Base-by-base conservation (phyloP, 2,797 vertebrate genomes). In the Helicolenus hilgendorfi region DNA sequence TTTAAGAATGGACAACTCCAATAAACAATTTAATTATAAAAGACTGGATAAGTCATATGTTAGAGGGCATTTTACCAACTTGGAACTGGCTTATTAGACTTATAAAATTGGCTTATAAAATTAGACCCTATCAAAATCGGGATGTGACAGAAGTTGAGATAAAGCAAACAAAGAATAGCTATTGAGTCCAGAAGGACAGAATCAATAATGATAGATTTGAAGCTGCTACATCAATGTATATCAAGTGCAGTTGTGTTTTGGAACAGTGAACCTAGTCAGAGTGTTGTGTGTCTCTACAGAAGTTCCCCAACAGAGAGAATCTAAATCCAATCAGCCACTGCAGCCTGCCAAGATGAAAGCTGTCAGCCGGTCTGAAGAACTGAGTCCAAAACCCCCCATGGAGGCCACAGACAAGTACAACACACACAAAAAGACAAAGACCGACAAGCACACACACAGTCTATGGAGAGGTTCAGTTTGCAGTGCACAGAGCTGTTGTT, bases 391-490 rank as follows among this genome's bases (percentile, higher is more conserved):
- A 11, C 84, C 86, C 63, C 91, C 83, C 77, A 24, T 67, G 69
- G 73, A 84, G 59, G 63, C 77, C 24, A 62, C 72, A 26, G 85
- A 95, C 77, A 97, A 95, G 98, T 98, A 95, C 35, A 11, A 22
- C 56, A 83, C 84, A 91, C 89, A 87, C 69, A 76, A 10, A 76
- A 10, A 75, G 3, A 81, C 53, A 82, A 26, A 36, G 20, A 74
- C 38, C 58, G 18, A 73, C 33, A 67, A 26, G 3, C 56, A 45
- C n/a, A 64, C 58, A 78, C 72, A 29, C 65, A 7, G 62, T 53
- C 26, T 5, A 29, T 56, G 4, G 38, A 59, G 55, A 11, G 70
- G 85, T 38, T 94, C 84, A 88, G 83, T 41, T 93, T 88, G 75
- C 87, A 88, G 9, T 35, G 72, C 67, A 74, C 60, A 60, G 59